Evolutionary conservation across 2,113 vertebrate genomes (phyloP).

Genomic region (Gnathonemus longibarbis): DNA sequence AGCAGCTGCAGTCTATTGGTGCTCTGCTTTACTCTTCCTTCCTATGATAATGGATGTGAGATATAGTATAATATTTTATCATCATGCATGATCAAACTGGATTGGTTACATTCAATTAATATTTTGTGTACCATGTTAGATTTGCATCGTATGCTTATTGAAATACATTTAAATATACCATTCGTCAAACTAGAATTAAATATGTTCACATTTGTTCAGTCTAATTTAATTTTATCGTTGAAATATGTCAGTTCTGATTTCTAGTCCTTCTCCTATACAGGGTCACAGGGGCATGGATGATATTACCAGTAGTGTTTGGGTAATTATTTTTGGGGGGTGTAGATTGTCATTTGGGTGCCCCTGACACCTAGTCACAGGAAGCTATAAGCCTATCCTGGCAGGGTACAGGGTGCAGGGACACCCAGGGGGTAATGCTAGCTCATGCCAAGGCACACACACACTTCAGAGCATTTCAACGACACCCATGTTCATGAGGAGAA

Average conservation of each 20-base stretch:
- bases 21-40: not conserved
- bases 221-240: not conserved
- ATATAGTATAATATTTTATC: not conserved
- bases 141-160: not conserved
- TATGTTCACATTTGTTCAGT: not conserved
- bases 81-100: not conserved
- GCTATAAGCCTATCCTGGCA: not conserved
- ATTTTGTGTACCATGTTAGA: not conserved
- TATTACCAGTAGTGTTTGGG: not conserved
- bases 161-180: not conserved
- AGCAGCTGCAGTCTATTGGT: not conserved
- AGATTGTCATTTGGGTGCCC: not conserved
- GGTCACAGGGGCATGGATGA: not conserved
- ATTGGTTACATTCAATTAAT: not conserved
- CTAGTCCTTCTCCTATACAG: not conserved
- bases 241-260: not conserved
- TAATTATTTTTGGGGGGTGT: not conserved
- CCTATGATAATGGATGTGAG: not conserved
- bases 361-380: not conserved
- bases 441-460: not conserved
- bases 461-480: not conserved
- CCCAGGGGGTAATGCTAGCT: not conserved
- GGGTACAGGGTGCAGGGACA: not conserved
- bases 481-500: not conserved
- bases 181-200: not conserved